Evolutionary conservation across 2,888 invertebrate species (phyloP).

Genomic region (Xanthia togata): DNA sequence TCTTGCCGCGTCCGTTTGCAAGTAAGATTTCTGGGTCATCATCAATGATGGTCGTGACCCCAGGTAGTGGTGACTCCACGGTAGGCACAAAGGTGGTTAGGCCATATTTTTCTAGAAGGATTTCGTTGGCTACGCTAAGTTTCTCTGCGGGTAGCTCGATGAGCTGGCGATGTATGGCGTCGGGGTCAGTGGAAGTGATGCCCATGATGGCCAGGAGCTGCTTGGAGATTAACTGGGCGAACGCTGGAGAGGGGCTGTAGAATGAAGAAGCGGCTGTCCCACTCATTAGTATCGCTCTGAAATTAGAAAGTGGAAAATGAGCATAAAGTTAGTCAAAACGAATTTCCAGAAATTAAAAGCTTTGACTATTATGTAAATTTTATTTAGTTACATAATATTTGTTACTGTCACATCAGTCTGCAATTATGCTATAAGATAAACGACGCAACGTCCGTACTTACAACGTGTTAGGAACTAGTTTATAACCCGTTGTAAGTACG

Average conservation of each 20-base stretch:
- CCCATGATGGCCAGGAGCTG: slow-evolving; percentile 84
- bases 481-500: not conserved
- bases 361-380: too few relatives aligned
- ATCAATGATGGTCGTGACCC: slow-evolving; percentile 79
- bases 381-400: not conserved
- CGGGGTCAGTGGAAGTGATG: slow-evolving; percentile 77
- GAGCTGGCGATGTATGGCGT: slow-evolving; percentile 77
- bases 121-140: slow-evolving; percentile 76
- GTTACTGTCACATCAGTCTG: not conserved
- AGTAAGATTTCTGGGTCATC: slow-evolving; percentile 80
- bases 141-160: slow-evolving; percentile 75
- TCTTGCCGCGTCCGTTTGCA: slow-evolving; percentile 75
- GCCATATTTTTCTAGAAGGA: slow-evolving; percentile 76
- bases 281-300: slow-evolving; percentile 83
- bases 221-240: slow-evolving; percentile 72
- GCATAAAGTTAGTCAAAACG: not conserved
- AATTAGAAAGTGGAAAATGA: slow-evolving; percentile 58
- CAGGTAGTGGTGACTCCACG: slow-evolving; percentile 78
- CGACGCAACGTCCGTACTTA: too few relatives aligned
- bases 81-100: slow-evolving; percentile 80
- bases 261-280: slow-evolving; percentile 78
- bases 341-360: not conserved
- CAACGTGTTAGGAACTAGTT: too few relatives aligned
- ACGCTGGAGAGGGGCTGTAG: slow-evolving; percentile 77
- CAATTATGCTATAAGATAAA: not conserved